Base-by-base conservation (phyloP, 2,888 invertebrate species). In the Amiota mariae region DNA sequence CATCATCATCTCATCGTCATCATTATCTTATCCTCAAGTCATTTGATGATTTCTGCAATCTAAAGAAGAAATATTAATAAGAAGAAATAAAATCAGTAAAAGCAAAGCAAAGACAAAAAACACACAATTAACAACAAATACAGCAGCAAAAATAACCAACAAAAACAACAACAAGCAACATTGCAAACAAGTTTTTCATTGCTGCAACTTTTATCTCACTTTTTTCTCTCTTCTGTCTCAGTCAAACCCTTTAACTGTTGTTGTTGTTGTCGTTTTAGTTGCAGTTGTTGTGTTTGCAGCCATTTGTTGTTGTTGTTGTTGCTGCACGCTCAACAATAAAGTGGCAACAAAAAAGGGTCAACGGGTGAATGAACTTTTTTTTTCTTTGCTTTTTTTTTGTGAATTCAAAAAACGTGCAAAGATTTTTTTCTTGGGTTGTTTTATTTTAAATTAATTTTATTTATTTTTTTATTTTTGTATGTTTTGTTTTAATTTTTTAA, bases 331-430 rank as follows among this genome's bases (percentile, higher is more conserved):
- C 54, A 66, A 46, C 54, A 54, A 54, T 4, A 54, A 24, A 24
- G 24, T 24, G 24, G 24, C 36, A 70, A 48, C 24, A 70, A 54
- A 46, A 86, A 86, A 87, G 86, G 88, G 88, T 86, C 87, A 87
- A 76, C 81, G 79, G 87, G 84, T 86, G 82, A 87, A 85, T 81
- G 85, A 87, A 87, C 87, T 82, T 67, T 74, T 72, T 36, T 6
- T 0, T 36, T 36, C n/a, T 36, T 36, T 36, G 36, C 6, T 2
- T 36, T 36, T 36, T 36, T 6, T 36, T 36, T 6, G 8, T 76
- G 82, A 84, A 80, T 81, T 81, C 72, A 75, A 73, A 61, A 79
- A 78, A 75, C 64, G 67, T 75, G 67, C 75, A 72, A 73, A 71
- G 71, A 74, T 76, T 80, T 70, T 63, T 72, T 68, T 48, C 15